Base-by-base conservation (phyloP, 2,797 vertebrate species). In the Phataginus tricuspis region DNA sequence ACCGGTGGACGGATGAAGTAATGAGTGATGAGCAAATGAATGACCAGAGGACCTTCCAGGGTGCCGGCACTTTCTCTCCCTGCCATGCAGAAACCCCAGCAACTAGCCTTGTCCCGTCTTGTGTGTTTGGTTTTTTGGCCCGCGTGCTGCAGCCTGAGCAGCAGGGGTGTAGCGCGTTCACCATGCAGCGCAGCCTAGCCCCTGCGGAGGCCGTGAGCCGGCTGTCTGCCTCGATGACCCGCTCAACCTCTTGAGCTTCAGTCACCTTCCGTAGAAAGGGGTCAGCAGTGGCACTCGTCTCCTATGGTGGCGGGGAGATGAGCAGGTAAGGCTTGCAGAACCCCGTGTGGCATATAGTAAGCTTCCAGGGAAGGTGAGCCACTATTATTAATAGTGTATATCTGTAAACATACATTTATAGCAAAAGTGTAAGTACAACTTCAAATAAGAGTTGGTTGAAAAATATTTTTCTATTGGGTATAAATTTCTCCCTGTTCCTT, bases 401-500 rank as follows among this genome's bases (percentile, higher is more conserved):
- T 61, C 42, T 83, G 8, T 91, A 72, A 80, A 45, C 71, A 61
- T 16, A 25, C 27, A 39, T 21, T 39, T 23, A 53, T 7, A 34
- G 27, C 51, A 55, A 89, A 80, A 94, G 25, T 42, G 1, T 15
- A 27, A 71, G 23, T 37, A 57, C 13, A 37, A 29, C 45, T 92
- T 68, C 31, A 72, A 93, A 74, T 83, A 53, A 91, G 90, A 94
- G 21, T 69, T 90, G 14, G 68, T 59, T 78, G 34, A 96, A 49
- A 69, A 51, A 39, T 69, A 27, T 74, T 90, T 66, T 82, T 66
- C 68, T 9, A 4, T 78, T 55, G 37, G 19, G 53, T 80, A 79
- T 6, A 55, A 7, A 31, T 74, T 64, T 55, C 31, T 84, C 29
- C 16, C 14, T 53, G 53, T 42, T 84, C 34, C 42, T 82, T 93